A percentile compares a stretch with the other conserved stretches of the same genome.
These are phyloP conservation scores for Mobula hypostoma DNA, from an alignment of 2,113 vertebrate species.

Conservation along the genomic window DNA sequence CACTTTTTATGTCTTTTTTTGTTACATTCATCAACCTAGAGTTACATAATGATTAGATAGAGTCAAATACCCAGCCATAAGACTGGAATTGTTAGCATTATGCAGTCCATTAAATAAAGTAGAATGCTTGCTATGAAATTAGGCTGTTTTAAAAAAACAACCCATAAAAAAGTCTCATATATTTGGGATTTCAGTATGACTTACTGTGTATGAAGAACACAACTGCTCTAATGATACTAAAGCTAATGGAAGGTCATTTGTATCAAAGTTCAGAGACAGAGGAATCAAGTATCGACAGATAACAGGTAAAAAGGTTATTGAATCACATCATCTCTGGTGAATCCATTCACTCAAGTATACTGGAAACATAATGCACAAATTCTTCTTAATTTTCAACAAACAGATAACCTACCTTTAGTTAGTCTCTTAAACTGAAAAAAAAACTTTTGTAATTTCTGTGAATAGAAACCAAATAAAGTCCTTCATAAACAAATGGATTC, in stretches of 20 bases:
- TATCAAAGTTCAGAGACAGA: slow-evolving; percentile 1
- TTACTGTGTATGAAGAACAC: not conserved
- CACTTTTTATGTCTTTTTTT: not conserved
- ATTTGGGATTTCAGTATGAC: not conserved
- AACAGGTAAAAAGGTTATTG: not conserved
- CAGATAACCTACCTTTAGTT: not conserved
- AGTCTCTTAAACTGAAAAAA: not conserved
- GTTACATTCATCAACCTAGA: not conserved
- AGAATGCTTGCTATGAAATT: not conserved
- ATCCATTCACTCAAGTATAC: not conserved
- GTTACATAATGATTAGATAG: not conserved
- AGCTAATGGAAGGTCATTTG: not conserved
- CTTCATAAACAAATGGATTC: not conserved
- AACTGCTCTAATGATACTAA: not conserved
- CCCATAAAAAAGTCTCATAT: not conserved
- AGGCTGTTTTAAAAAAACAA: slow-evolving; percentile 14
- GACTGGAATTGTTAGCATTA: not conserved
- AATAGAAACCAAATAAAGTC: not conserved
- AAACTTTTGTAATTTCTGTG: not conserved
- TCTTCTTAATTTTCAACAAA: not conserved
- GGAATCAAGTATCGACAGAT: not conserved
- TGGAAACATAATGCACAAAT: not conserved
- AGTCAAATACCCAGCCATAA: not conserved
- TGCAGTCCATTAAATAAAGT: not conserved
- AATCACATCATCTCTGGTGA: not conserved